A percentile compares a stretch with the other conserved stretches of the same genome.
These are phyloP conservation scores for Leptarthrus brevirostris DNA, from an alignment of 2,888 invertebrate species.

Conservation along the genomic window DNA sequence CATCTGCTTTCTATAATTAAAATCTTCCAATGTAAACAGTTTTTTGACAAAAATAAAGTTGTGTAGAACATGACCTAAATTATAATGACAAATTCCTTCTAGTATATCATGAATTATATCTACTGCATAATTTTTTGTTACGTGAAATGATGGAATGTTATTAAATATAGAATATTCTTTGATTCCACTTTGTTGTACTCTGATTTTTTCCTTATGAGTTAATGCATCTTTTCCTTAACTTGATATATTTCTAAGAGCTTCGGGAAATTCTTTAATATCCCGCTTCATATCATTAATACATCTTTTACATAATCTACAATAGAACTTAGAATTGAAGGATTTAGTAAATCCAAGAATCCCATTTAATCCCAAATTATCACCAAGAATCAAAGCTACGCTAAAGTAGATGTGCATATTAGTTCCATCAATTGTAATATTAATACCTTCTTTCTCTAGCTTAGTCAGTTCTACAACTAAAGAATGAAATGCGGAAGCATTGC, in stretches of 20 bases:
- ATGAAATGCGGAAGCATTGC: background rate
- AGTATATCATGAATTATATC: constrained; percentile 14
- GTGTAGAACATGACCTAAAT: background rate
- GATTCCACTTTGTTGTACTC: background rate
- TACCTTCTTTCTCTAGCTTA: background rate
- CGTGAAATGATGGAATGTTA: background rate
- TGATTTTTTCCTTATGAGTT: too few relatives aligned
- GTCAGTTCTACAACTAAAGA: background rate
- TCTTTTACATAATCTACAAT: background rate
- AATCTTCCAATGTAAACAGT: background rate
- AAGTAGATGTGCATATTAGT: background rate
- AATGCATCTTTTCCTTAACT: background rate
- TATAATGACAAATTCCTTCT: constrained; percentile 1
- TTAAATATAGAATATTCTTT: constrained; percentile 21
- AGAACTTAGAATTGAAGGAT: background rate
- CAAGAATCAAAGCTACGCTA: background rate
- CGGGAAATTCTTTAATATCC: background rate
- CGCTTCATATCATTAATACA: background rate
- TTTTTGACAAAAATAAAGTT: background rate
- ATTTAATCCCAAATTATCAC: constrained; percentile 4
- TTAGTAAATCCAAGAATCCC: background rate
- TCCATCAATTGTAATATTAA: background rate
- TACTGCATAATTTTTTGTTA: background rate
- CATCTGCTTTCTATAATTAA: constrained; percentile 6
- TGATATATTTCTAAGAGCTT: background rate